Percentiles rank a stretch among this genome's conserved stretches.
Evolutionary conservation across 2,888 invertebrate species (phyloP).

Genomic region (Anodontia alba): DNA sequence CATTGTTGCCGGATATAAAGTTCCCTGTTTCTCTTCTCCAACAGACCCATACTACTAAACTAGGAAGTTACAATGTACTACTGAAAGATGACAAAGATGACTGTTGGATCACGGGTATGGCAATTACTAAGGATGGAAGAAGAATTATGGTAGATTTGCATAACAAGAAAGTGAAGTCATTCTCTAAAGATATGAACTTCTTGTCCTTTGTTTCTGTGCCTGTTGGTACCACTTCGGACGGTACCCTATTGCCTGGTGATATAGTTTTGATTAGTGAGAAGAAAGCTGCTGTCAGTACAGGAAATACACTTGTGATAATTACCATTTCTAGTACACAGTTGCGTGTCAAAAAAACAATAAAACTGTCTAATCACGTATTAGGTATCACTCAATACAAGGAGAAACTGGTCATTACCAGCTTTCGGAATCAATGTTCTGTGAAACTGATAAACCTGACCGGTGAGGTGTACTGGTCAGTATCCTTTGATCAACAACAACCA

Average conservation of each 20-base stretch:
- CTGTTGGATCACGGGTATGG: neutral
- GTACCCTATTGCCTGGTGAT: no score
- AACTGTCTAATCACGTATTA: neutral
- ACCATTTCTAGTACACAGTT: neutral
- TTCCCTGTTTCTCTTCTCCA: no score
- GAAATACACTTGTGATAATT: neutral
- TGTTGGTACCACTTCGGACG: neutral
- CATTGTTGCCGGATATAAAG: no score
- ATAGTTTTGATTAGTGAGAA: neutral
- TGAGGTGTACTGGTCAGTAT: conserved; percentile 7
- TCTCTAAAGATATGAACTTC: neutral
- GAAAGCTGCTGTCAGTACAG: neutral
- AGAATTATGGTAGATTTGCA: neutral
- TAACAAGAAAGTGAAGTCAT: neutral
- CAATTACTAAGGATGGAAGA: neutral
- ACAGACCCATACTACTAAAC: neutral
- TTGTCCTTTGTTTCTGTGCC: neutral
- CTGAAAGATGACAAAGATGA: neutral
- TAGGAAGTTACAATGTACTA: neutral
- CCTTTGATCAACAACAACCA: neutral
- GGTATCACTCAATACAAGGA: no score
- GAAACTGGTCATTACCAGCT: neutral
- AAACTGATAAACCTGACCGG: neutral
- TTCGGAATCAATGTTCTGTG: neutral
- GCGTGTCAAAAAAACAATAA: neutral